phyloP scores from a whole-genome alignment of 2,888 invertebrate genomes.

The Polylopha cassiicola region DNA sequence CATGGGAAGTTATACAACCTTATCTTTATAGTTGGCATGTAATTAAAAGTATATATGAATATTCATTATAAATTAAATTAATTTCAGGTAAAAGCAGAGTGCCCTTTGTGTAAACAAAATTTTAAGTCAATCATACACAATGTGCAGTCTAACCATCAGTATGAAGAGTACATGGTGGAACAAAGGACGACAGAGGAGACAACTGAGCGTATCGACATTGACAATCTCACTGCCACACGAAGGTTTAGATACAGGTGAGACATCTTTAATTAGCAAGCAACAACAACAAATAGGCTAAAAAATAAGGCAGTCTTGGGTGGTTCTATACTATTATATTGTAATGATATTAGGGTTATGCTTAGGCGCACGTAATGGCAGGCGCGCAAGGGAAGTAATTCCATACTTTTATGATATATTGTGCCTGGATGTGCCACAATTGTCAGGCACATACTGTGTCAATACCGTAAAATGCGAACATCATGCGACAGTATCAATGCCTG shows the following conservation, averaged over 20 bases:
- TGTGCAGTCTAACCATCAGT: constrained; percentile 90
- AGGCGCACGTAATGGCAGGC: too few relatives aligned
- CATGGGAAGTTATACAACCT: too few relatives aligned
- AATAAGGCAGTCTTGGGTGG: too few relatives aligned
- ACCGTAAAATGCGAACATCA: too few relatives aligned
- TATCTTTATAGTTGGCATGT: neutral
- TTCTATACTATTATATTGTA: too few relatives aligned
- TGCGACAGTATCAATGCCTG: too few relatives aligned
- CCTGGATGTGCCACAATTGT: too few relatives aligned
- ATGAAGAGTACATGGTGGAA: constrained; percentile 87
- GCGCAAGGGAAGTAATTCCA: too few relatives aligned
- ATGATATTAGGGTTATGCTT: too few relatives aligned
- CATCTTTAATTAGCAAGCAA: constrained; percentile 38
- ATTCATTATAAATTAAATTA: constrained; percentile 21
- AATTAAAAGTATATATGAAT: constrained; percentile 5
- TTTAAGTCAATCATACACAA: constrained; percentile 96
- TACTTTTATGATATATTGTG: too few relatives aligned
- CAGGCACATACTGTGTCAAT: too few relatives aligned
- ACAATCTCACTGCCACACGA: constrained; percentile 47
- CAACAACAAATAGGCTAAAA: too few relatives aligned
- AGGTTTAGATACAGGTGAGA: constrained; percentile 70
- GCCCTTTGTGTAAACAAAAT: constrained; percentile 94
- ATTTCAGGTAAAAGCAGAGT: constrained; percentile 90
- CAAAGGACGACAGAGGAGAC: constrained; percentile 49
- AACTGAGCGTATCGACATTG: constrained; percentile 49